A percentile compares a stretch with the other conserved stretches of the same genome.
Conservation (phyloP, 2,113 vertebrate genomes). For the Crotalus helleri region DNA sequence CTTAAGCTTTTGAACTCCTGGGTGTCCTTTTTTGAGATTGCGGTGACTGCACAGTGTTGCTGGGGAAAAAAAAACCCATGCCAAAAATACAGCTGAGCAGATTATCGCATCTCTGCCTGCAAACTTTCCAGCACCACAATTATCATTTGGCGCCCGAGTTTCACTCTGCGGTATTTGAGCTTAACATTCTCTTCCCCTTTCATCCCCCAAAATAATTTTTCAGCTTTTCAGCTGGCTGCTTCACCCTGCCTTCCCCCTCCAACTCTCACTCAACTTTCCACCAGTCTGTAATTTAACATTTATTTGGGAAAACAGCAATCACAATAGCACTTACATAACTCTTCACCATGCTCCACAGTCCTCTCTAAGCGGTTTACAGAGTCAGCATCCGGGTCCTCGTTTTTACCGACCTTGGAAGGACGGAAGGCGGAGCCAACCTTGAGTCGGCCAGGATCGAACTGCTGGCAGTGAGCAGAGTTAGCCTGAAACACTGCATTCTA, state of each 20-base stretch:
- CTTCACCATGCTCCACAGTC: too few relatives aligned
- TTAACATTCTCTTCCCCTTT: not conserved
- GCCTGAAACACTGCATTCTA: too few relatives aligned
- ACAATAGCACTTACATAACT: too few relatives aligned
- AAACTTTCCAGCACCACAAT: not conserved
- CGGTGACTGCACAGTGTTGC: not conserved
- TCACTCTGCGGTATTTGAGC: not conserved
- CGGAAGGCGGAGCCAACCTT: too few relatives aligned
- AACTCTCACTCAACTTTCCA: not conserved
- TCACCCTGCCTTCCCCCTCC: not conserved
- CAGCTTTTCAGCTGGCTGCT: not conserved
- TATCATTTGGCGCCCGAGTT: not conserved
- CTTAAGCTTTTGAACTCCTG: not conserved
- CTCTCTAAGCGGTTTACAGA: too few relatives aligned
- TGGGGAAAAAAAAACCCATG: not conserved
- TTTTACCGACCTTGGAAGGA: too few relatives aligned
- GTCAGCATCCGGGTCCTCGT: too few relatives aligned
- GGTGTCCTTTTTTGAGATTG: not conserved
- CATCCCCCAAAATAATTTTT: not conserved
- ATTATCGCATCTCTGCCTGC: not conserved
- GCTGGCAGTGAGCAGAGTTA: too few relatives aligned
- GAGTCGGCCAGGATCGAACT: too few relatives aligned
- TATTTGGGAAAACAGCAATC: not conserved
- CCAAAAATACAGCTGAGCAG: not conserved
- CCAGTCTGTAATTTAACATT: not conserved